phyloP scores from a whole-genome alignment of 2,113 vertebrate species.

The Procavia capensis region DNA sequence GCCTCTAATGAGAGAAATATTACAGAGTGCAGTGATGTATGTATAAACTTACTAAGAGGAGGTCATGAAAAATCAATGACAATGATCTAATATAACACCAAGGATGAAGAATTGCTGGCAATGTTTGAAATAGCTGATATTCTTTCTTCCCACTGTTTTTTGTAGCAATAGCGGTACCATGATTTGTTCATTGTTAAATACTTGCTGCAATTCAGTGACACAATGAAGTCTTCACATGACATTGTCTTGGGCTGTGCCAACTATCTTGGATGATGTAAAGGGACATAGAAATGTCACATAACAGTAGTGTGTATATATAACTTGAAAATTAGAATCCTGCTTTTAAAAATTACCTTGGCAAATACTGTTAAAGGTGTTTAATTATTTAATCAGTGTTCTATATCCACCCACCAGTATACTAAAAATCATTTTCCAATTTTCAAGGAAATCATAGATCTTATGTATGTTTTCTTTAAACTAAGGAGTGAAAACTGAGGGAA shows the following conservation, averaged over 20 bases:
- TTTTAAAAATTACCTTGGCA: not conserved
- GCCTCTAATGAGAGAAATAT: not conserved
- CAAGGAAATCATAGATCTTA: not conserved
- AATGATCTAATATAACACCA: not conserved
- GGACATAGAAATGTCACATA: not conserved
- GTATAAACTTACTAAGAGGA: not conserved
- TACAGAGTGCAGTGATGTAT: not conserved
- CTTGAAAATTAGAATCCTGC: not conserved
- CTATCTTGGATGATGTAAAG: not conserved
- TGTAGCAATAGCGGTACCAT: not conserved
- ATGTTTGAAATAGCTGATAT: not conserved
- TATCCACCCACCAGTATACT: not conserved
- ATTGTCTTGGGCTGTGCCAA: not conserved
- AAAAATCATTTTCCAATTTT: not conserved
- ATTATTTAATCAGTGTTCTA: not conserved
- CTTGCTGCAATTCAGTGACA: not conserved
- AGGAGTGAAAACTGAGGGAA: not conserved
- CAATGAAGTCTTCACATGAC: not conserved
- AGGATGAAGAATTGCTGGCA: not conserved
- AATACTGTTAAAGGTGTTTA: not conserved
- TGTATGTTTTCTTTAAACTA: not conserved
- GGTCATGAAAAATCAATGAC: not conserved
- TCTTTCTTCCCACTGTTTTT: not conserved
- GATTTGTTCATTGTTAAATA: not conserved
- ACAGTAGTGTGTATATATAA: not conserved